Conservation (phyloP, 2,797 vertebrate genomes). For the Argya squamiceps region DNA sequence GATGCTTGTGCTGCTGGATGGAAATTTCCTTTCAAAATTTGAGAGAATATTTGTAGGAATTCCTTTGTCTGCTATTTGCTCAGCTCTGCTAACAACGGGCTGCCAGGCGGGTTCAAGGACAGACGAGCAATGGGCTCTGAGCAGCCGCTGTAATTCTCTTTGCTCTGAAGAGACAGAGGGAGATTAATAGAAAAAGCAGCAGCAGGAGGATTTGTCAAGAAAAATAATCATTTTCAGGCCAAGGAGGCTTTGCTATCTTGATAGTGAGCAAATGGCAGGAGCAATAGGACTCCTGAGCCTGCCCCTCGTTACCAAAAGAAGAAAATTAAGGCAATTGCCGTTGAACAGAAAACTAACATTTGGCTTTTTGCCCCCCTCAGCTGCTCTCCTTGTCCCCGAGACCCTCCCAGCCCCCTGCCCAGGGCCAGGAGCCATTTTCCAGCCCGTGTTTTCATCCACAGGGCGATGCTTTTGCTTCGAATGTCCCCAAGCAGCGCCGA, state of each 20-base stretch:
- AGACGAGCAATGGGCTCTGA: not conserved
- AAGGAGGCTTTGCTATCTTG: not conserved
- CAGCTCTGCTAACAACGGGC: not conserved
- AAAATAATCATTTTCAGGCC: constrained; percentile 55
- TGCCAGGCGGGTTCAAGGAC: constrained; percentile 46
- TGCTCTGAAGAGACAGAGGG: constrained; percentile 23
- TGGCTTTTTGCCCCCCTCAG: not conserved
- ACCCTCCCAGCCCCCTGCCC: not conserved
- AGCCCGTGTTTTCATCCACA: accelerated
- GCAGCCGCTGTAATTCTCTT: constrained; percentile 33
- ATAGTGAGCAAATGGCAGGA: constrained; percentile 26
- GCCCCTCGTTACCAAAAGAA: not conserved
- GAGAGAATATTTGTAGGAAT: constrained; percentile 23
- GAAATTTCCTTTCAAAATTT: not conserved
- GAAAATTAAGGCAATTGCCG: not conserved
- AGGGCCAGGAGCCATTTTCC: not conserved
- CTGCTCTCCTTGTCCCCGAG: not conserved
- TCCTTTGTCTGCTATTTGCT: constrained; percentile 12
- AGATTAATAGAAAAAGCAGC: constrained; percentile 40
- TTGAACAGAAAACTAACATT: not conserved
- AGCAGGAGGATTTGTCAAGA: constrained; percentile 52
- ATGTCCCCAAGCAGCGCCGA: not conserved
- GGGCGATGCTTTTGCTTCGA: accelerated
- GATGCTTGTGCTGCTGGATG: not conserved
- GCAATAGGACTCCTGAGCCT: constrained; percentile 25